Base-by-base conservation (phyloP, 2,888 invertebrate species). In the Drosophila melanosoma region DNA sequence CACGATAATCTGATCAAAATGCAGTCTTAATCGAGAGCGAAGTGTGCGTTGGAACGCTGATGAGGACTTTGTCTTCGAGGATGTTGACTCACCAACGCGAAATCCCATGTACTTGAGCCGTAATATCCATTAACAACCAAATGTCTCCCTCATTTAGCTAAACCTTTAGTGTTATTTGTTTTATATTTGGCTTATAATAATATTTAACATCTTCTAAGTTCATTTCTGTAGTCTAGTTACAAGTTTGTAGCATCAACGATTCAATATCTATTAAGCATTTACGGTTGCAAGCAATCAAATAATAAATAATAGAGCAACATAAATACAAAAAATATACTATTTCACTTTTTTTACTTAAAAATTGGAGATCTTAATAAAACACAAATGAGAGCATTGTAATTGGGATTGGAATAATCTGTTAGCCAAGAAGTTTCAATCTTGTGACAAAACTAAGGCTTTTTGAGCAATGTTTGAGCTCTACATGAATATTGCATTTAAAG, bases 31-130 rank as follows among this genome's bases (percentile, higher is more conserved):
- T 67, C 90, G 90, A 78, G 89, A 89, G 60, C 91, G 93, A 48
- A 90, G 87, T 74, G 93, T 92, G 23, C 89, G 92, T 60, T 93
- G 93, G 93, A 91, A 90, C 57, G 83, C 80, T 11, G 76, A 87
- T 11, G 92, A 92, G 60, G 92, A 92, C 7, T 81, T 93, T 76
- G 90, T 89, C 15, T 92, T 93, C 71, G 92, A 92, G 79, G 93
- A 93, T 80, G 92, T 87, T 59, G 92, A 93, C 69, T 87, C 91
- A 56, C 83, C 89, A n/a, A 88, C 83, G 66, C 40, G 54, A 0
- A 75, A 56, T 62, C 88, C 91, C 69, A 83, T 88, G 77, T 88
- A 91, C 60, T 64, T 67, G 66, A 81, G 71, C 54, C 73, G 66
- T 49, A 72, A 82, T 51, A 58, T 69, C 36, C 81, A 68, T 57